Base-by-base conservation (phyloP, 2,888 invertebrate genomes). In the Blastobasis lacticolella region DNA sequence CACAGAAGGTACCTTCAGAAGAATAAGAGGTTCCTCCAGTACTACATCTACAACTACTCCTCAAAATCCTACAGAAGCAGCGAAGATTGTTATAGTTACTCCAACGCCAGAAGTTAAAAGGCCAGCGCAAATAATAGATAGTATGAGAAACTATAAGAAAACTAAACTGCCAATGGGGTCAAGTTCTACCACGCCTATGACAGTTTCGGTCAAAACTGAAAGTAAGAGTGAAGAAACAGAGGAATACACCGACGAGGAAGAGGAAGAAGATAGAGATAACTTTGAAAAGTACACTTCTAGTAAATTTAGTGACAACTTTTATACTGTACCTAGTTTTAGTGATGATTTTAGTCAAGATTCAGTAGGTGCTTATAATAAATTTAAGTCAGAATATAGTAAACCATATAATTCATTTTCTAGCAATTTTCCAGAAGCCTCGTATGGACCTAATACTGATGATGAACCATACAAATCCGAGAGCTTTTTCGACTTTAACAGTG, bases 251-350 rank as follows among this genome's bases (percentile, higher is more conserved):
- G 55, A 63, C 37, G 57, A 62, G 5, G 55, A 60, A 0, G 77
- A 78, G 10, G 73, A 77, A 2, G 73, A 73, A 6, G 78, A 80
- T 38, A 71, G 64, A 42, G 74, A 76, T 48, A 71, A 74, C 2
- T 75, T 73, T 57, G 78, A 84, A 54, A 90, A 88, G 64, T 90
- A 82, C 54, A 80, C 87, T 42, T 86, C 90, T 8, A 77, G 78
- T 38, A 89, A 89, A 59, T 90, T 88, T 61, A 86, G 88, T 58
- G 88, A 88, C 54, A 88, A 83, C 58, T 90, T 89, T 54, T 91
- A 88, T 60, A 86, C 86, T 4, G 73, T 89, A 58, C 85, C 90
- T 4, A 77, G 78, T 51, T 88, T 82, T 55, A 79, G 80, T 47
- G 86, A 85, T 56, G 71, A 73, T 49, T 73, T 68, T 52, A 64